These are phyloP conservation scores for Halocynthia roretzi DNA, from an alignment of 23 tunicate species.

Conservation along the genomic window DNA sequence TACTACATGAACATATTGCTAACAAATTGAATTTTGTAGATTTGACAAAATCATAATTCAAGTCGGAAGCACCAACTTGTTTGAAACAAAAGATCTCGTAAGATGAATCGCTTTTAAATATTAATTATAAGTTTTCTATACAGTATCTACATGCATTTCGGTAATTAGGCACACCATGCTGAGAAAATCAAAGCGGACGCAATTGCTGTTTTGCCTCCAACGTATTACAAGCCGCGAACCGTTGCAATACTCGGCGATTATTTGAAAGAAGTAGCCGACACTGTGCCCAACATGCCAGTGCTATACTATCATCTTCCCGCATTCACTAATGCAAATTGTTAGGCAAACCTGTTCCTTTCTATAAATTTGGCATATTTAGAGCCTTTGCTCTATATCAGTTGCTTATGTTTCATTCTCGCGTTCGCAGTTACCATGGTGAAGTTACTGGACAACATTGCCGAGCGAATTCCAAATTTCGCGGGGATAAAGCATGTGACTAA, in stretches of 20 bases:
- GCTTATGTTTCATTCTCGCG: neutral
- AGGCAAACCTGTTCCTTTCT: neutral
- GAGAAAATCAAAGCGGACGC: conserved; percentile 44
- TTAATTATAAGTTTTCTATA: too few relatives aligned
- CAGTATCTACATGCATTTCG: too few relatives aligned
- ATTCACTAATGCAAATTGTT: conserved; percentile 61
- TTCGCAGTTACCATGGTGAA: conserved; percentile 15
- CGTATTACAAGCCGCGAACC: conserved; percentile 47
- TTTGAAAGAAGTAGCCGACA: conserved; percentile 47
- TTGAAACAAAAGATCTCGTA: conserved; percentile 81
- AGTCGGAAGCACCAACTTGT: conserved; percentile 48
- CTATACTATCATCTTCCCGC: conserved; percentile 78
- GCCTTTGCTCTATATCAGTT: too few relatives aligned
- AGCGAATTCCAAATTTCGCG: conserved; percentile 22
- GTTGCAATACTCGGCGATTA: conserved; percentile 59
- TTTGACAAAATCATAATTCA: conserved; percentile 67
- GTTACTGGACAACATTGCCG: conserved; percentile 16
- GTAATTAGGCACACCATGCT: conserved; percentile 69
- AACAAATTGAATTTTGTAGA: conserved; percentile 2
- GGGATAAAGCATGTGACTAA: conserved; percentile 16
- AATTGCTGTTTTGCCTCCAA: conserved; percentile 54
- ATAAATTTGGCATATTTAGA: neutral
- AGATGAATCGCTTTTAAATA: neutral
- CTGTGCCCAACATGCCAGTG: conserved; percentile 51
- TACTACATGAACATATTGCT: too few relatives aligned